A percentile compares a stretch with the other conserved stretches of the same genome.
Evolutionary conservation across 2,113 vertebrate genomes (phyloP).

Genomic region (human (Homo sapiens)): DNA sequence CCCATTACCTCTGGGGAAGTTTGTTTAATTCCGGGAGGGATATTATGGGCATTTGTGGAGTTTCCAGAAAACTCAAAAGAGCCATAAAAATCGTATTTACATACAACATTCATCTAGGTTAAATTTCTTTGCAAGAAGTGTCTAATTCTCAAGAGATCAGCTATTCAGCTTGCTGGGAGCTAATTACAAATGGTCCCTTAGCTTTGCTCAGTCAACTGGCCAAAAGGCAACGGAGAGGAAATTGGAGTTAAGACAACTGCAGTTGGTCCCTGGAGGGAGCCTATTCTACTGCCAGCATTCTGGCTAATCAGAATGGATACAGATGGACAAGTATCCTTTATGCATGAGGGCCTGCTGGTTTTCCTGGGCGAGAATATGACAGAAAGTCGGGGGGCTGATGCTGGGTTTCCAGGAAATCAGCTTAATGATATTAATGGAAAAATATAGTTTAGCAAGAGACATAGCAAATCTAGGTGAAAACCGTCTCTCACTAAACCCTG

Average conservation of each 20-base stretch:
- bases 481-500: neutral
- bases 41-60: neutral
- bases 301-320: neutral
- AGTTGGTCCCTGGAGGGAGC: neutral
- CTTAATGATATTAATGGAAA: neutral
- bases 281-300: neutral
- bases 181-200: neutral
- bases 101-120: neutral
- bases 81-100: neutral
- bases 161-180: neutral
- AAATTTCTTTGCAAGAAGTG: neutral
- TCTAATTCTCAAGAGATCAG: neutral
- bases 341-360: neutral
- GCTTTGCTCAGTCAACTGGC: neutral
- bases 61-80: neutral
- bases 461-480: neutral
- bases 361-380: neutral
- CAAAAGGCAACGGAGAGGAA: neutral
- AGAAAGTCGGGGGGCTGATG: neutral
- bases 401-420: neutral
- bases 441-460: neutral
- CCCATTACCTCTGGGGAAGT: neutral
- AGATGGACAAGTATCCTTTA: neutral
- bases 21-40: neutral
- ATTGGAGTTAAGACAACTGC: neutral